Evolutionary conservation across 2,888 invertebrate genomes (phyloP).

Genomic region (Rhabditoides inermis): DNA sequence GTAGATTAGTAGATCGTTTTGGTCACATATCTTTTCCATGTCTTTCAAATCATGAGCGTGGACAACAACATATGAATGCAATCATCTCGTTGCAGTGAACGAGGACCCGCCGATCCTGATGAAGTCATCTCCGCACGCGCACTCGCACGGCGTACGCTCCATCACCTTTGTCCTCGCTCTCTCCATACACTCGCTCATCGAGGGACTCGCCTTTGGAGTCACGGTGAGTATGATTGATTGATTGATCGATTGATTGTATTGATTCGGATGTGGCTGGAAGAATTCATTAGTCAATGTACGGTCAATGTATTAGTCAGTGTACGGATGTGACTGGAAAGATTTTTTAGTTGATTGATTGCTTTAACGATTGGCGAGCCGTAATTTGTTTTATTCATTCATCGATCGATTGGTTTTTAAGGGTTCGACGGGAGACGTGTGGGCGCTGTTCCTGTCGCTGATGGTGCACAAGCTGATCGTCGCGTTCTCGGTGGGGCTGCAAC

Average conservation of each 20-base stretch:
- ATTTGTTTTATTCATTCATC: no score
- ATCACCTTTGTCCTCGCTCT: conserved; percentile 59
- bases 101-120: conserved; percentile 52
- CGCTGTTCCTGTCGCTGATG: conserved; percentile 48
- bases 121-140: conserved; percentile 49
- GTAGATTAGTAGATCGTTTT: no score
- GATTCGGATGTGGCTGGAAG: neutral
- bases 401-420: no score
- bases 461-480: conserved; percentile 57
- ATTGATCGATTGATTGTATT: no score
- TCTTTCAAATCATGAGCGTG: no score
- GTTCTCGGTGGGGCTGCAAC: conserved; percentile 59
- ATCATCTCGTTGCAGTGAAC: conserved; percentile 15
- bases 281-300: no score
- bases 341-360: no score
- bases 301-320: no score
- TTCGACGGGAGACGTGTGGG: conserved; percentile 22
- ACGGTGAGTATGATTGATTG: conserved; percentile 21
- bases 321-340: no score
- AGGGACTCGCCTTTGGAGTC: conserved; percentile 54
- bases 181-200: conserved; percentile 61
- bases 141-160: conserved; percentile 53
- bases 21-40: no score
- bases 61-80: no score
- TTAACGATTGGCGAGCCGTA: no score